A percentile compares a stretch with the other conserved stretches of the same genome.
Evolutionary conservation across 2,888 invertebrate species (phyloP).

Genomic region (Dyspetes luteomarginatus): DNA sequence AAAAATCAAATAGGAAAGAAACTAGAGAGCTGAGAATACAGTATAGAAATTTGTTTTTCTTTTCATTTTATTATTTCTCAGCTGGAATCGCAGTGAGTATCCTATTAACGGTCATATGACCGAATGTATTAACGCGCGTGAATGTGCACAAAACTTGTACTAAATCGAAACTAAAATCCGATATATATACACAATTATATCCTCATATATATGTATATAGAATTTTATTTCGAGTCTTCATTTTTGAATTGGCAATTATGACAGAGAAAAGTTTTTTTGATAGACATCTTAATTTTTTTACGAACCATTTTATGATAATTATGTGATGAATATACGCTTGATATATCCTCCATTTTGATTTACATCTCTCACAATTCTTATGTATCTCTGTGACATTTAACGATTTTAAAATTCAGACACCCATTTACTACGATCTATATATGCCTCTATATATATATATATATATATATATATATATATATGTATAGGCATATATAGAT

Average conservation of each 20-base stretch:
- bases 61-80: constrained; percentile 14
- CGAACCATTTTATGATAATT: constrained; percentile 72
- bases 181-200: background rate
- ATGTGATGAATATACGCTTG: constrained; percentile 71
- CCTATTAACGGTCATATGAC: constrained; percentile 47
- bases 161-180: background rate
- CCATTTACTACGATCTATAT: constrained; percentile 47
- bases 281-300: constrained; percentile 73
- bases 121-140: constrained; percentile 36
- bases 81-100: constrained; percentile 11
- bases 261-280: constrained; percentile 45
- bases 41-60: constrained; percentile 37
- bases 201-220: too few relatives aligned
- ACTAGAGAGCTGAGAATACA: constrained; percentile 1
- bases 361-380: constrained; percentile 58
- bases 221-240: background rate
- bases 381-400: constrained; percentile 43
- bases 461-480: too few relatives aligned
- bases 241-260: constrained; percentile 21
- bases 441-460: constrained; percentile 18
- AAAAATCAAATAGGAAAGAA: constrained; percentile 37
- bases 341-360: constrained; percentile 71
- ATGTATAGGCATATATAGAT: too few relatives aligned
- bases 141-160: too few relatives aligned
- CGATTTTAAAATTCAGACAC: constrained; percentile 37